Percentiles rank a stretch among this genome's conserved stretches.
Evolutionary conservation across 2,797 vertebrate species (phyloP).

Genomic region (Gymnothorax javanicus): DNA sequence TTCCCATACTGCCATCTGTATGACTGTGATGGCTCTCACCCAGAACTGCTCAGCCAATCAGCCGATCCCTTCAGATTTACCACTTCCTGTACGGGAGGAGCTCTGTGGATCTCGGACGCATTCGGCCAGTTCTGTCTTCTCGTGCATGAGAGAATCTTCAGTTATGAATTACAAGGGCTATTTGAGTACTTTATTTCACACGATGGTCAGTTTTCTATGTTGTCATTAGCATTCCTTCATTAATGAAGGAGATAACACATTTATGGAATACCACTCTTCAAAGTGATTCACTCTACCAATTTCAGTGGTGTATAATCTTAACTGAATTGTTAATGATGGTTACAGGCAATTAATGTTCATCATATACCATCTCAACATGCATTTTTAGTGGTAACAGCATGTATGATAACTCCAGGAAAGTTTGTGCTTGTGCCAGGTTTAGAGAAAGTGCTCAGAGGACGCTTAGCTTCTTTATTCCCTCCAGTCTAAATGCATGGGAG

Average conservation of each 20-base stretch:
- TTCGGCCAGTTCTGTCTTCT: neutral
- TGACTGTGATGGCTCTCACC: neutral
- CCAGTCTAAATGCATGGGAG: slow-evolving; percentile 43
- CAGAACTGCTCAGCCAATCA: neutral
- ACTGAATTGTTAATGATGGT: neutral
- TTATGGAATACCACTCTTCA: neutral
- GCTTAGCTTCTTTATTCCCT: slow-evolving; percentile 28
- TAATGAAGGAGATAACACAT: neutral
- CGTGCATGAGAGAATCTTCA: neutral
- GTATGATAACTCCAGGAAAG: slow-evolving; percentile 31
- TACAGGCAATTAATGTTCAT: slow-evolving; percentile 20
- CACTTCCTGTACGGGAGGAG: neutral
- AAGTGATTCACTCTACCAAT: neutral
- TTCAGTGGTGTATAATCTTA: neutral
- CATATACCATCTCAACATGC: slow-evolving; percentile 24
- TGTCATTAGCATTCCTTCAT: neutral
- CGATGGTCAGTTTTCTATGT: neutral
- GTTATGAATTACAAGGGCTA: neutral
- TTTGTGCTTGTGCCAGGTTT: slow-evolving; percentile 43
- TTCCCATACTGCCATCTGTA: neutral
- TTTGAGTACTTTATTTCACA: neutral
- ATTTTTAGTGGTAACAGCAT: slow-evolving; percentile 34
- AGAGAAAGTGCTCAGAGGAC: slow-evolving; percentile 19
- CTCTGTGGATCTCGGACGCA: neutral
- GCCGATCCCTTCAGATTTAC: neutral